Conservation (phyloP, 2,888 invertebrate species). For the Drosophila lacicola region DNA sequence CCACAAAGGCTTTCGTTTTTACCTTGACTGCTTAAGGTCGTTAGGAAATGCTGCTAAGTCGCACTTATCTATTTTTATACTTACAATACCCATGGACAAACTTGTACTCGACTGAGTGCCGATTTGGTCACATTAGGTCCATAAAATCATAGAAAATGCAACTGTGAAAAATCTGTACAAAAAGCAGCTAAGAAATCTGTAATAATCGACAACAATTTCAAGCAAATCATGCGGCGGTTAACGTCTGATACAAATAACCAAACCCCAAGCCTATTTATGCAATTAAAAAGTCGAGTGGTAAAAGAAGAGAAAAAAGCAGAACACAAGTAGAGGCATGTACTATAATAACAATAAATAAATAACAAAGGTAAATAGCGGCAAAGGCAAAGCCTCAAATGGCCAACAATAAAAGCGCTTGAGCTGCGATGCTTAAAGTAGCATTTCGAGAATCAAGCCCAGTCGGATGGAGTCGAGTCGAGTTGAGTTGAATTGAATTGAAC, state of each 20-base stretch:
- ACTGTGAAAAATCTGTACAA: conserved; percentile 14
- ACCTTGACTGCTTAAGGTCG: conserved; percentile 19
- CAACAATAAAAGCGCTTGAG: conserved; percentile 51
- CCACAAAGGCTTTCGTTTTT: background rate
- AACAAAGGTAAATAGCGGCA: conserved; percentile 75
- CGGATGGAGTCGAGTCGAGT: conserved; percentile 12
- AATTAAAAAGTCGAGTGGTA: conserved; percentile 55
- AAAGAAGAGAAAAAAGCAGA: conserved; percentile 43
- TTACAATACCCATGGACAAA: background rate
- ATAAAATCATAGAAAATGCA: conserved; percentile 25
- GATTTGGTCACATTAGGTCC: conserved; percentile 17
- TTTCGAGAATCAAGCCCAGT: conserved; percentile 38
- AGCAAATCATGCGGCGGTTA: conserved; percentile 66
- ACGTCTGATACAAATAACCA: conserved; percentile 47
- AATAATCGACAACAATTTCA: conserved; percentile 57
- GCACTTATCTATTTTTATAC: conserved; percentile 1
- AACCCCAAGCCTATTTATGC: conserved; percentile 56
- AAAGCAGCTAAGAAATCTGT: conserved; percentile 20
- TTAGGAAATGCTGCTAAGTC: background rate
- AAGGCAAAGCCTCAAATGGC: conserved; percentile 54
- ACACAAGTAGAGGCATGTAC: conserved; percentile 63
- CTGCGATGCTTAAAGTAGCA: conserved; percentile 51
- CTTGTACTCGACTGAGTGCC: background rate
- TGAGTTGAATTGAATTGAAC: conserved; percentile 17
- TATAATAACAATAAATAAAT: conserved; percentile 79